Evolutionary conservation across 2,113 vertebrate genomes (phyloP).

Genomic region (Hystrix brachyura): DNA sequence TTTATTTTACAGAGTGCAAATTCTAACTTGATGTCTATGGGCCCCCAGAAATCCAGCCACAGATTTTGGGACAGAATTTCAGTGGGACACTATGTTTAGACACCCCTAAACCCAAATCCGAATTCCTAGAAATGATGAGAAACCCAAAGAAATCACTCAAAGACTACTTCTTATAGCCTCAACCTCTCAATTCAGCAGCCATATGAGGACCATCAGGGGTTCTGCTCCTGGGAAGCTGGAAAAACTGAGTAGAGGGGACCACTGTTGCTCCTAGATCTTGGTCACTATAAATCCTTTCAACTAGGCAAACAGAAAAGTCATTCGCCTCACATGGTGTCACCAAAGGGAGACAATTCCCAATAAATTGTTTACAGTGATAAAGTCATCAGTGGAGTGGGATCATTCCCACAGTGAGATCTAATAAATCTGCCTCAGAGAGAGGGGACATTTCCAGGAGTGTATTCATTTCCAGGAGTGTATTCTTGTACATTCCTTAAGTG

Average conservation of each 20-base stretch:
- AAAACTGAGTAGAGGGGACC: not conserved
- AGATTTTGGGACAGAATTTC: not conserved
- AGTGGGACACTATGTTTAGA: not conserved
- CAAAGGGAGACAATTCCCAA: not conserved
- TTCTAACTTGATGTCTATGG: not conserved
- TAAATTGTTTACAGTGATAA: not conserved
- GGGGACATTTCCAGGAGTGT: not conserved
- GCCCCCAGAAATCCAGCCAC: not conserved
- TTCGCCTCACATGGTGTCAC: not conserved
- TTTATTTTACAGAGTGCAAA: conserved; percentile 10
- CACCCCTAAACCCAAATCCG: not conserved
- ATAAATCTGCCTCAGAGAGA: not conserved
- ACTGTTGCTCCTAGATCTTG: not conserved
- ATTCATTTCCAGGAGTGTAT: conserved; percentile 28
- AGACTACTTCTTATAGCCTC: not conserved
- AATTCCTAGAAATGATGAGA: conserved; percentile 8
- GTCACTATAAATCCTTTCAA: conserved; percentile 34
- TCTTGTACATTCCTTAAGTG: conserved; percentile 59
- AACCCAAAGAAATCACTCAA: not conserved
- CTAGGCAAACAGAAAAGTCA: not conserved
- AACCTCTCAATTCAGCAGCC: not conserved
- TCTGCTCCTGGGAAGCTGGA: not conserved
- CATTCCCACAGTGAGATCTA: conserved; percentile 21
- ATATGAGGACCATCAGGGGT: not conserved
- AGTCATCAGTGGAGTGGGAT: not conserved